phyloP scores from a whole-genome alignment of 2,797 vertebrate species.

The Huso huso region DNA sequence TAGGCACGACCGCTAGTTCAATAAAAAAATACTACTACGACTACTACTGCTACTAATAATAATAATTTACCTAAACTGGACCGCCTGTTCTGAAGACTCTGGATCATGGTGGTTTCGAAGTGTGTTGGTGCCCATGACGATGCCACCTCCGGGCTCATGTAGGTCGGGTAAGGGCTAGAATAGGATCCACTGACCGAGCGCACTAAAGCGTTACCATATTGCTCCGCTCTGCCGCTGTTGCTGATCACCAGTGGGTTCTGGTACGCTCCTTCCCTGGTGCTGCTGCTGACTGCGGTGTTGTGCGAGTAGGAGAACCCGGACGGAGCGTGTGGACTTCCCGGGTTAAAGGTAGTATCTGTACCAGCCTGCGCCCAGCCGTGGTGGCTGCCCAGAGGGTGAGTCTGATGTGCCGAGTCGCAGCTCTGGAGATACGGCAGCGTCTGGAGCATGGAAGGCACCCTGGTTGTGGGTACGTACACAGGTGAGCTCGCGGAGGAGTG shows the following conservation, averaged over 20 bases:
- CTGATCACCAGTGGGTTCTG: slow-evolving; percentile 71
- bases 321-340: slow-evolving; percentile 71
- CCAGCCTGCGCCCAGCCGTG: slow-evolving; percentile 71
- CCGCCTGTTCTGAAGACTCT: slow-evolving; percentile 68
- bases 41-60: too few relatives aligned
- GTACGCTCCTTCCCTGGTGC: slow-evolving; percentile 64
- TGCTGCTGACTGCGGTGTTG: slow-evolving; percentile 66
- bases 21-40: too few relatives aligned
- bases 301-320: slow-evolving; percentile 79
- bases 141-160: slow-evolving; percentile 79
- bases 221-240: slow-evolving; percentile 61
- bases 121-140: slow-evolving; percentile 77
- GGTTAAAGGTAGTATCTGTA: slow-evolving; percentile 62
- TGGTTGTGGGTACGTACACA: slow-evolving; percentile 77
- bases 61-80: slow-evolving; percentile 66
- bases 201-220: slow-evolving; percentile 70
- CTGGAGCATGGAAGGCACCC: slow-evolving; percentile 76
- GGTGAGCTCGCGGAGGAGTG: slow-evolving; percentile 71
- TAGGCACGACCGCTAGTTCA: too few relatives aligned
- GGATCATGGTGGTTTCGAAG: slow-evolving; percentile 77
- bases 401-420: slow-evolving; percentile 75
- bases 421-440: slow-evolving; percentile 78
- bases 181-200: slow-evolving; percentile 74
- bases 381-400: slow-evolving; percentile 64
- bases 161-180: slow-evolving; percentile 71